Evolutionary conservation across 1,140 invertebrate genomes (phyloP).

Genomic region (Drosophila tropicalis): DNA sequence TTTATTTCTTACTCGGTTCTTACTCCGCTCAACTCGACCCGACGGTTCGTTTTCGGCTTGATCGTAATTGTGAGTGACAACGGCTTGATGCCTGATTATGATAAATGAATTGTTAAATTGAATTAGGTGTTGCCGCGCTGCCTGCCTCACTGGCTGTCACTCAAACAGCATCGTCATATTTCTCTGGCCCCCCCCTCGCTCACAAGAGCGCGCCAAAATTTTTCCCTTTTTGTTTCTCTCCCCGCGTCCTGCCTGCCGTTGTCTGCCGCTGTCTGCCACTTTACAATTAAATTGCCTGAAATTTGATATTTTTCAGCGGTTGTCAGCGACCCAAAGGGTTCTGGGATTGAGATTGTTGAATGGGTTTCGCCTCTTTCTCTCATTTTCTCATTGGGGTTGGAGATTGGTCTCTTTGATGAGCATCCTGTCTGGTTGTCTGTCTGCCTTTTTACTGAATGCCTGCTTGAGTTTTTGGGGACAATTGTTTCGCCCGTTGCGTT

Average conservation of each 20-base stretch:
- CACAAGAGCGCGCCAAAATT: neutral
- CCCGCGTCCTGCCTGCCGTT: constrained; percentile 17
- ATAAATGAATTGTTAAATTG: constrained; percentile 82
- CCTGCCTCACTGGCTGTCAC: constrained; percentile 58
- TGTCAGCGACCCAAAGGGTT: constrained; percentile 61
- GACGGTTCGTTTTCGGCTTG: constrained; percentile 34
- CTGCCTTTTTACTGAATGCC: constrained; percentile 11
- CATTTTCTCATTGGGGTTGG: constrained; percentile 1
- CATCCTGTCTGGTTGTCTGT: constrained; percentile 28
- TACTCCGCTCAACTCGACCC: neutral
- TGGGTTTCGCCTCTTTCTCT: neutral
- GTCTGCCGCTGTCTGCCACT: constrained; percentile 42
- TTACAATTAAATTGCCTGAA: constrained; percentile 78
- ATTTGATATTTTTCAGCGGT: constrained; percentile 76
- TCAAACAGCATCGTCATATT: constrained; percentile 63
- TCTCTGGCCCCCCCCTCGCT: constrained; percentile 22
- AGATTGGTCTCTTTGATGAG: constrained; percentile 41
- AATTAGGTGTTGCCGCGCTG: constrained; percentile 74
- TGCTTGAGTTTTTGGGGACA: constrained; percentile 41
- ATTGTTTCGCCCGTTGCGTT: constrained; percentile 55
- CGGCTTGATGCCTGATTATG: constrained; percentile 81
- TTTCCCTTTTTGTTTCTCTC: constrained; percentile 13
- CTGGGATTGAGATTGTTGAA: constrained; percentile 14
- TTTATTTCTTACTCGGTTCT: constrained; percentile 44
- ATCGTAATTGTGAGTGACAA: constrained; percentile 81